Evolutionary conservation across 2,797 vertebrate species (phyloP), one percentile per base, ranked within the genome.

Genomic region (Oryzias dopingdopingensis): DNA sequence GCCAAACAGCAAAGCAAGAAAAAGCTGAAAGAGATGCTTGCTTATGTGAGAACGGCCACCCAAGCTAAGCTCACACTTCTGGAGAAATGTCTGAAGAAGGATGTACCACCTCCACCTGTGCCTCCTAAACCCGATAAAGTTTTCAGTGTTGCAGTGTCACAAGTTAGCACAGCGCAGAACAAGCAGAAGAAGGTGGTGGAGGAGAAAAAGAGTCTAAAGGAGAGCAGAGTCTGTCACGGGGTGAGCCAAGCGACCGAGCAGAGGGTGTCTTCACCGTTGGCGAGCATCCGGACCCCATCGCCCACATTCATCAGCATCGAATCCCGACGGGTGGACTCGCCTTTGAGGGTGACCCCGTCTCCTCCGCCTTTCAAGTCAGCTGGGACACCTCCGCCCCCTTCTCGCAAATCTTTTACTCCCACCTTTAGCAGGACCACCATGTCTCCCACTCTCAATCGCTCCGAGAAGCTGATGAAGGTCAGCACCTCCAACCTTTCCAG

Each of bases 261-360:
- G 45, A 92, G 86, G 69, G 67, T 82, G 37, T 75, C 86, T 48
- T 90, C 92, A 56, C 91, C 93, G 0, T 79, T 91, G 16, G 73
- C 92, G 2, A 92, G 90, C 84, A 93, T 92, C 77, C 88, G 92
- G 29, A 91, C 93, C 0, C 93, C 93, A 0, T 97, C 96, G 0
- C 96, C 96, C n/a, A 94, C 94, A 4, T 97, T 93, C 41, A 97
- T 97, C 44, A 96, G 91, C 15, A 96, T 97, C 12, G 95, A 96
- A 62, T 96, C 95, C 0, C 88, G 92, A 52, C 83, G 84, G 59
- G 82, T 90, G 13, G 93, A 94, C 57, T 92, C 90, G 0, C 90
- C 94, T 0, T 62, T 90, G 0, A 78, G 82, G 44, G 90, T 92
- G 29, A 89, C 85, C n/a, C 85, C 88, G 1, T 91, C 92, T 22